phyloP scores from a whole-genome alignment of 2,888 invertebrate species.

The Steinernema carpocapsae region DNA sequence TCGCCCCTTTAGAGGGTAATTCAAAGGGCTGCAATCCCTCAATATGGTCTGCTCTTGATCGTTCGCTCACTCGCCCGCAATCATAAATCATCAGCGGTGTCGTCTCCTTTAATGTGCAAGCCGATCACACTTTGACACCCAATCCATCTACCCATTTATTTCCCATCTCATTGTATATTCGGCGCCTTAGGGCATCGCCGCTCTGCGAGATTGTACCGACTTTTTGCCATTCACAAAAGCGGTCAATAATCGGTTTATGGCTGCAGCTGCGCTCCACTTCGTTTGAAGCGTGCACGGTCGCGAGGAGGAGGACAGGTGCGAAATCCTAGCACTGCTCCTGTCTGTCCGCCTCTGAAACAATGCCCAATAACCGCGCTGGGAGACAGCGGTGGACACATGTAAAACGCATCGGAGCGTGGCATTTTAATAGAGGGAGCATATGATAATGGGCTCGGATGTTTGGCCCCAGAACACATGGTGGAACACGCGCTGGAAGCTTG shows the following conservation, averaged over 20 bases:
- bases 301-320: constrained; percentile 20
- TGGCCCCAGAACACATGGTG: constrained; percentile 29
- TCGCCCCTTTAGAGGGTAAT: neutral
- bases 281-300: neutral
- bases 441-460: constrained; percentile 28
- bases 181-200: constrained; percentile 7
- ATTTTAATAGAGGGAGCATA: constrained; percentile 32
- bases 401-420: constrained; percentile 34
- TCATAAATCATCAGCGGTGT: constrained; percentile 28
- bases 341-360: constrained; percentile 17
- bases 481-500: constrained; percentile 10
- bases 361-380: neutral
- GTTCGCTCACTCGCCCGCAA: constrained; percentile 27
- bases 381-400: constrained; percentile 30
- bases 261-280: constrained; percentile 1
- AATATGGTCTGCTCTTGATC: constrained; percentile 29
- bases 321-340: constrained; percentile 4
- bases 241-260: constrained; percentile 16
- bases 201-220: neutral
- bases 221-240: neutral
- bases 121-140: constrained; percentile 26
- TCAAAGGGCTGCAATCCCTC: constrained; percentile 28
- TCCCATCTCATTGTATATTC: neutral
- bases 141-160: neutral
- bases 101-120: neutral